phyloP scores from a whole-genome alignment of 2,797 vertebrate species.

The Sphenodon punctatus region DNA sequence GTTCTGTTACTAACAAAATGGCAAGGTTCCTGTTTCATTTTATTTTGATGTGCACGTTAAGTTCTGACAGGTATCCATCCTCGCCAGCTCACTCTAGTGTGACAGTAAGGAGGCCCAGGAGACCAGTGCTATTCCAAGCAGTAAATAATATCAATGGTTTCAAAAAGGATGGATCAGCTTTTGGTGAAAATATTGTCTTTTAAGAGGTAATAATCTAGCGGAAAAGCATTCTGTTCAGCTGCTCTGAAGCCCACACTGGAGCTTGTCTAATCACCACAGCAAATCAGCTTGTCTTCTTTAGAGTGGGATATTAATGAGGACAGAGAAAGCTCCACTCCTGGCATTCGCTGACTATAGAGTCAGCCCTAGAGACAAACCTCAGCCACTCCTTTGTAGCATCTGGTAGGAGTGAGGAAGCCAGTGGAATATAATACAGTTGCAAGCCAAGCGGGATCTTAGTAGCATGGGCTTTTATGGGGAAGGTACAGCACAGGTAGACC shows the following conservation, averaged over 20 bases:
- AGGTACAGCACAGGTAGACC: too few relatives aligned
- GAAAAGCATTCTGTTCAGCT: neutral
- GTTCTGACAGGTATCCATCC: constrained; percentile 55
- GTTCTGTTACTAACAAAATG: constrained; percentile 20
- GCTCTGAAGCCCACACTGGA: neutral
- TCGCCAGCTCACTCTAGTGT: constrained; percentile 24
- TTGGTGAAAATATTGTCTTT: constrained; percentile 4
- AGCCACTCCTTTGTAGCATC: too few relatives aligned
- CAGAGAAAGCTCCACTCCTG: too few relatives aligned
- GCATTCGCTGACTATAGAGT: too few relatives aligned
- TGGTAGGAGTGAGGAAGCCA: too few relatives aligned
- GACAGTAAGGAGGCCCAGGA: constrained; percentile 52
- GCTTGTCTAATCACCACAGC: neutral
- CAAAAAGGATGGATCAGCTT: constrained; percentile 18
- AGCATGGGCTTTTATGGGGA: too few relatives aligned
- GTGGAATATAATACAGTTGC: too few relatives aligned
- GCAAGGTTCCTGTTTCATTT: constrained; percentile 36
- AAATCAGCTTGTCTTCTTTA: neutral
- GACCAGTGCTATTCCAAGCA: constrained; percentile 24
- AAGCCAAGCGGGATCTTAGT: too few relatives aligned
- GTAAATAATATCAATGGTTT: constrained; percentile 44
- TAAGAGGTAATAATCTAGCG: constrained; percentile 7
- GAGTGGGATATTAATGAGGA: neutral
- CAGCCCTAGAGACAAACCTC: too few relatives aligned
- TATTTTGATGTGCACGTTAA: constrained; percentile 52